These are phyloP conservation scores for Sthenelais limicola DNA, from an alignment of 2,888 invertebrate species.

Conservation along the genomic window DNA sequence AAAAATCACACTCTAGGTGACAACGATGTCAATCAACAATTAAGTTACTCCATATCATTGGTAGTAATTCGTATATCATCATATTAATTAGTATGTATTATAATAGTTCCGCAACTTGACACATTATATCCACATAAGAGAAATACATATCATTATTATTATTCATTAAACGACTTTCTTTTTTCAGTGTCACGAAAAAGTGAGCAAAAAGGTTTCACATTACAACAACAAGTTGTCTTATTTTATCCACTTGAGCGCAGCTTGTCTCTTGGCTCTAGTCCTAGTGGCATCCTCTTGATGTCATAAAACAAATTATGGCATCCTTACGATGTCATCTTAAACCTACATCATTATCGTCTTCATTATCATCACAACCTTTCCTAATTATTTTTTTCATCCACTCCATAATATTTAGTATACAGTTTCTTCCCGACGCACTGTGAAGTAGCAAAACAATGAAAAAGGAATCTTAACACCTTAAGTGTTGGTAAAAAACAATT, in stretches of 20 bases:
- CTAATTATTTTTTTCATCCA: background rate
- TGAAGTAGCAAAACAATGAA: conserved; percentile 21
- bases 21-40: conserved; percentile 39
- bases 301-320: no score
- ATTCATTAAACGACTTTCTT: conserved; percentile 35
- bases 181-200: conserved; percentile 39
- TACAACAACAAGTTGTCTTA: conserved; percentile 36
- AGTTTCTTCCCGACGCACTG: conserved; percentile 11
- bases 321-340: background rate
- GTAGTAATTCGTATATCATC: conserved; percentile 33
- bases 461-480: conserved; percentile 17
- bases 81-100: conserved; percentile 11
- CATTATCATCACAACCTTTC: conserved; percentile 24
- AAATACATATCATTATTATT: conserved; percentile 37
- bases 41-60: conserved; percentile 37
- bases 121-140: conserved; percentile 38
- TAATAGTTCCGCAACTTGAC: conserved; percentile 32
- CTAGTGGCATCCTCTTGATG: no score
- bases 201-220: conserved; percentile 36
- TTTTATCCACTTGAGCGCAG: conserved; percentile 28
- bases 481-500: conserved; percentile 34
- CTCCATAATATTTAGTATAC: conserved; percentile 7
- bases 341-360: conserved; percentile 10
- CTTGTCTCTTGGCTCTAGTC: no score
- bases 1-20: conserved; percentile 25